phyloP scores from a whole-genome alignment of 2,113 vertebrate genomes.

The Halichoeres trimaculatus region DNA sequence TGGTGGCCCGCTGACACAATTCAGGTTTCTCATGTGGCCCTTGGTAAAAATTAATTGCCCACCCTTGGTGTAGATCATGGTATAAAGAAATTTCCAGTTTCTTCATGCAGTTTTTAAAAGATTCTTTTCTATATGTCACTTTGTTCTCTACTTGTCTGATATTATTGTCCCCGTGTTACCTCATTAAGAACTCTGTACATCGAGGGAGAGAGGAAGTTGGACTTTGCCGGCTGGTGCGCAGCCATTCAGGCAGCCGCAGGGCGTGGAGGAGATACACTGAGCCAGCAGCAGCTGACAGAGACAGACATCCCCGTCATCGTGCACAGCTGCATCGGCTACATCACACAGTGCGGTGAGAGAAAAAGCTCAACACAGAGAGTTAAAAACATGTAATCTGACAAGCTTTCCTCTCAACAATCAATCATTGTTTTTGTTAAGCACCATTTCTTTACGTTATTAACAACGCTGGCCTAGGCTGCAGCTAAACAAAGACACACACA shows the following conservation, averaged over 20 bases:
- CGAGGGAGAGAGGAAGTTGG: constrained; percentile 90
- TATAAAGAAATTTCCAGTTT: no score
- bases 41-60: no score
- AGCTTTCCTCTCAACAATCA: background rate
- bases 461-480: background rate
- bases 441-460: no score
- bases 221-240: constrained; percentile 89
- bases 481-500: background rate
- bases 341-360: constrained; percentile 90
- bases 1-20: no score
- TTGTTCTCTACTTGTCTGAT: background rate
- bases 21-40: no score
- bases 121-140: background rate
- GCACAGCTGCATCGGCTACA: constrained; percentile 91
- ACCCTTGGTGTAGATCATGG: no score
- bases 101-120: background rate
- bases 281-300: constrained; percentile 93
- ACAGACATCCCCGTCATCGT: constrained; percentile 91
- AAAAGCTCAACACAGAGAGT: background rate
- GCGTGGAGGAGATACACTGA: constrained; percentile 89
- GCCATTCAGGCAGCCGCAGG: constrained; percentile 90
- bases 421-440: no score
- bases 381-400: background rate
- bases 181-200: constrained; percentile 90
- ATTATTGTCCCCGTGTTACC: background rate